Evolutionary conservation across 2,797 vertebrate genomes (phyloP).

Genomic region (Coendou prehensilis): DNA sequence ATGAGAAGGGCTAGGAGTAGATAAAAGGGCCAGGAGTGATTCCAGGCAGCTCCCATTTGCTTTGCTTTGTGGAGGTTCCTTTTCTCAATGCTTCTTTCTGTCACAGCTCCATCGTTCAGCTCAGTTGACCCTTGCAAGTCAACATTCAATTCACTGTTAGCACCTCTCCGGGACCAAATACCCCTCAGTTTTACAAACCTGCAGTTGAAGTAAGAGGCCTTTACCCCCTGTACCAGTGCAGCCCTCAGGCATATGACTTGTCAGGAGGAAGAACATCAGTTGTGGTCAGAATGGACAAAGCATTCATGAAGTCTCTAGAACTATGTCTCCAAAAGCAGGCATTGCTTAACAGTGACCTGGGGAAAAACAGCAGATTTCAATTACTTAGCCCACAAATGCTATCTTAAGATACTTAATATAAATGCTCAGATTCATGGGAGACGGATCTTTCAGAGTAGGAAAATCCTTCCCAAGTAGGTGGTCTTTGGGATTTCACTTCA

Average conservation of each 20-base stretch:
- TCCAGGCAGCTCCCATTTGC: background rate
- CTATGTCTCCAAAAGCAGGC: background rate
- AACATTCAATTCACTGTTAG: background rate
- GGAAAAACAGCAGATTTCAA: background rate
- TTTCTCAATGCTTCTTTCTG: background rate
- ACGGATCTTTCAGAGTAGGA: background rate
- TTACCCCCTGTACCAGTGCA: background rate
- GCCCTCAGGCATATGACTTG: background rate
- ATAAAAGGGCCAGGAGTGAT: background rate
- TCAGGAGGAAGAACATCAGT: background rate
- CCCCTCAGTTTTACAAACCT: background rate
- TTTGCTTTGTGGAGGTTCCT: background rate
- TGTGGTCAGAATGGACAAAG: background rate
- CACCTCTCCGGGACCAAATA: background rate
- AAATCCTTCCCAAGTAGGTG: constrained; percentile 40
- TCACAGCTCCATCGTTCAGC: background rate
- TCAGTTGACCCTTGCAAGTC: background rate
- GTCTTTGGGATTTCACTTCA: constrained; percentile 30
- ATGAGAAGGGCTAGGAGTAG: background rate
- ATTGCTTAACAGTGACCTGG: background rate
- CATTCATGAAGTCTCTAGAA: background rate
- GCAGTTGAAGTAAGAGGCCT: background rate
- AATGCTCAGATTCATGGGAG: background rate
- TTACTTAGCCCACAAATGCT: background rate
- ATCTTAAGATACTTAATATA: constrained; percentile 38